These are phyloP conservation scores for Crepidodera aurea DNA, from an alignment of 2,888 invertebrate species.

Conservation along the genomic window DNA sequence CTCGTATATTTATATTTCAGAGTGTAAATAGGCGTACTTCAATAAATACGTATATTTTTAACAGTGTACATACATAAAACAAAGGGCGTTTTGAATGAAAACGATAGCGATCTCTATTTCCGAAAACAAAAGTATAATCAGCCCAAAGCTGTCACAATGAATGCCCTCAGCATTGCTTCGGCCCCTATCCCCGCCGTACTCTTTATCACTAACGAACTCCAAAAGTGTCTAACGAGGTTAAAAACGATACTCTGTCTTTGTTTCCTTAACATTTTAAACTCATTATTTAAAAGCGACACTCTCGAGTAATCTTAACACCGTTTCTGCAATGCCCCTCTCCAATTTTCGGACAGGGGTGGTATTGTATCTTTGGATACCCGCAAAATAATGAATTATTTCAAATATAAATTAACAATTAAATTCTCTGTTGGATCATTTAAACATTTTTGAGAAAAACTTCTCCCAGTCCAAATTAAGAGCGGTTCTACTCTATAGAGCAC, in stretches of 20 bases:
- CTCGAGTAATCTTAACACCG: conserved; percentile 13
- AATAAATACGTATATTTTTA: too few species aligned
- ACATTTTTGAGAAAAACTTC: too few species aligned
- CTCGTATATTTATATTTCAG: too few species aligned
- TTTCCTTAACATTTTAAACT: conserved; percentile 26
- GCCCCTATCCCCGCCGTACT: background rate
- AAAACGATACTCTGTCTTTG: conserved; percentile 29
- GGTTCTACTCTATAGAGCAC: too few species aligned
- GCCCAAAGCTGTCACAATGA: conserved; percentile 21
- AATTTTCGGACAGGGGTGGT: background rate
- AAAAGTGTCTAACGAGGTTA: conserved; percentile 28
- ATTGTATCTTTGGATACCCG: background rate
- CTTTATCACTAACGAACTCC: conserved; percentile 28
- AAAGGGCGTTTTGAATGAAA: conserved; percentile 21
- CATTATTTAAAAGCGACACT: conserved; percentile 30
- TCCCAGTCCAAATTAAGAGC: too few species aligned
- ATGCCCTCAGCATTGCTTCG: background rate
- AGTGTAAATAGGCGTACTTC: too few species aligned
- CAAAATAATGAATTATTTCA: too few species aligned
- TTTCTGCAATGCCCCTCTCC: background rate
- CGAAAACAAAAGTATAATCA: conserved; percentile 30
- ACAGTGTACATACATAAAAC: conserved; percentile 1
- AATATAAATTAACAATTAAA: too few species aligned
- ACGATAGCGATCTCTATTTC: conserved; percentile 24
- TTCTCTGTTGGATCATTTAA: too few species aligned